A percentile compares a stretch with the other conserved stretches of the same genome.
Conservation (phyloP, 2,113 vertebrate species). For the Ondatra zibethicus region DNA sequence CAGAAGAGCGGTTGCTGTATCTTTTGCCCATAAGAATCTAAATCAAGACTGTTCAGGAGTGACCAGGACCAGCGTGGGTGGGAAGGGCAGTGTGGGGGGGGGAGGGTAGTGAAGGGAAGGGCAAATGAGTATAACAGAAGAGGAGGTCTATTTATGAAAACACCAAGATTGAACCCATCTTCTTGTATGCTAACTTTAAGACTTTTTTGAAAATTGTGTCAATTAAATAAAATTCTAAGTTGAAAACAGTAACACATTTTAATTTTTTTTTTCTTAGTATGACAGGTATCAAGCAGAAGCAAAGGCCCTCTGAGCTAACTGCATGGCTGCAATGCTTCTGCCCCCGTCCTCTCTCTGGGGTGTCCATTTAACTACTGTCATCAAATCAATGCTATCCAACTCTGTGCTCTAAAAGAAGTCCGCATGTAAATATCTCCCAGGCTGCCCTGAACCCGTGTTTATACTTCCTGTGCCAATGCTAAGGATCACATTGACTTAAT, state of each 20-base stretch:
- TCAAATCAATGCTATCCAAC: neutral
- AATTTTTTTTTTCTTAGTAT: neutral
- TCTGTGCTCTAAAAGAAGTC: neutral
- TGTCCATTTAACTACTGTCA: neutral
- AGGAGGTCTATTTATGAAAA: neutral
- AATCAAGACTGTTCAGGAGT: neutral
- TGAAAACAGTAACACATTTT: constrained; percentile 40
- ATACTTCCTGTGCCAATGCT: neutral
- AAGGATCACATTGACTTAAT: neutral
- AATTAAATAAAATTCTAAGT: neutral
- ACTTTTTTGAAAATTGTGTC: neutral
- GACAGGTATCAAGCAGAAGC: neutral
- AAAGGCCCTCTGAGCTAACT: neutral
- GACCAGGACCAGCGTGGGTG: too few species aligned
- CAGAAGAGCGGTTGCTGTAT: constrained; percentile 44
- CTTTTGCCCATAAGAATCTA: constrained; percentile 37
- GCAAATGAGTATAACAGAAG: neutral
- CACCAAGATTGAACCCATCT: neutral
- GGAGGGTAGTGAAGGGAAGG: neutral
- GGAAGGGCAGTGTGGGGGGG: neutral
- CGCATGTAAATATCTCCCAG: neutral
- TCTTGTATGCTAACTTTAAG: neutral
- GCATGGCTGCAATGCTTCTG: neutral
- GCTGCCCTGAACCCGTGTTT: neutral
- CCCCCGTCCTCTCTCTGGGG: neutral